Conservation (phyloP, 2,113 vertebrate genomes). For the Rhabdomys dilectus region DNA sequence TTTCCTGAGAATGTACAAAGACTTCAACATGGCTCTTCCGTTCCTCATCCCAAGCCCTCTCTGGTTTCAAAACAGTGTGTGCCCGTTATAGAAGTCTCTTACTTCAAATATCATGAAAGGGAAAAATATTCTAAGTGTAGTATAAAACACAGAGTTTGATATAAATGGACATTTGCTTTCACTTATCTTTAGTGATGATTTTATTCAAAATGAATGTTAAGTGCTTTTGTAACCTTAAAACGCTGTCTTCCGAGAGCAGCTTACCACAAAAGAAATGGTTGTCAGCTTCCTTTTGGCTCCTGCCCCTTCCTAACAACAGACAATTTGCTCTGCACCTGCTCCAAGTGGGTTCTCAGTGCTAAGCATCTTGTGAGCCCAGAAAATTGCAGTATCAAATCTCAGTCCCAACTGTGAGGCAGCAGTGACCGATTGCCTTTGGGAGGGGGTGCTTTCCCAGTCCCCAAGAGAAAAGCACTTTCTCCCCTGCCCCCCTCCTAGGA, state of each 20-base stretch:
- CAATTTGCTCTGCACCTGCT: slow-evolving; percentile 85
- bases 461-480: slow-evolving; percentile 52
- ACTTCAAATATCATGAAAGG: slow-evolving; percentile 10
- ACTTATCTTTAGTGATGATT: slow-evolving; percentile 49
- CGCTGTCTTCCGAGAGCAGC: background rate
- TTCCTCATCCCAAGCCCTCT: background rate
- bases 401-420: slow-evolving; percentile 79
- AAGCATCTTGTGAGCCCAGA: slow-evolving; percentile 81
- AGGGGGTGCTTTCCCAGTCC: slow-evolving; percentile 72
- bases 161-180: slow-evolving; percentile 5
- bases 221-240: slow-evolving; percentile 48
- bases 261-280: slow-evolving; percentile 51
- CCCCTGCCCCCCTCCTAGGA: slow-evolving; percentile 50
- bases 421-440: slow-evolving; percentile 69
- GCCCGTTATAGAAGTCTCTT: background rate
- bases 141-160: background rate
- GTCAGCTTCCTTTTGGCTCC: slow-evolving; percentile 73
- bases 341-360: slow-evolving; percentile 83
- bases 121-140: background rate
- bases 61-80: background rate
- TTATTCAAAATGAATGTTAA: slow-evolving; percentile 53
- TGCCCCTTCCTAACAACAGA: slow-evolving; percentile 68
- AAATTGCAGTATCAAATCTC: slow-evolving; percentile 84
- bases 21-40: background rate
- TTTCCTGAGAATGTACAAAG: background rate